Base-by-base conservation (phyloP, 2,113 vertebrate species). In the Pionites leucogaster region DNA sequence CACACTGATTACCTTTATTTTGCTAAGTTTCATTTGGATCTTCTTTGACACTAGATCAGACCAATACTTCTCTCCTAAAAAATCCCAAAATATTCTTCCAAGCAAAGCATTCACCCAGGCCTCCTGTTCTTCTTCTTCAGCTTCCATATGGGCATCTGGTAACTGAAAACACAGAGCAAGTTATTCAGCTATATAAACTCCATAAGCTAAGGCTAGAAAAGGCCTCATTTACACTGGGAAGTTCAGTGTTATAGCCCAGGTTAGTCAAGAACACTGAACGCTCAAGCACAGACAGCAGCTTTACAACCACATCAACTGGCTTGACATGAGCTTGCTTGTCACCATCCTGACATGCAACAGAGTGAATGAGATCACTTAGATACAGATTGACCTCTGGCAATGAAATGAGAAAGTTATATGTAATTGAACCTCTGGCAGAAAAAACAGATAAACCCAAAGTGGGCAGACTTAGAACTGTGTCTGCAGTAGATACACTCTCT, bases 21-120 rank as follows among this genome's bases (percentile, higher is more conserved):
- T 99, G 97, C 99, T 99, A 91, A 99, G 99, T 96, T 99, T 99
- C 99, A 99, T 99, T 95, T 99, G 99, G 96, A 99, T 99, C 98
- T 99, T 99, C 98, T 99, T 99, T 78, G 99, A 99, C 65, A 99
- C 99, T 33, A 99, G 88, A 82, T 99, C 98, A 91, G 99, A 99
- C 99, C 99, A 99, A 89, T 99, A 99, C 88, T 99, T 99, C 97
- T 99, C 99, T 96, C 99, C 98, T 86, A 99, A 98, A 98, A 99
- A 99, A 97, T 99, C 99, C 99, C 99, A 99, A 97, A 99, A 99
- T 92, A 99, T 98, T 96, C 99, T 98, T 88, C 99, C 99, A 50
- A 99, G 98, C 90, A 99, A 98, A 87, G 99, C 99, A 2, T 99
- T 99, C 95, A 99, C 98, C 99, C 99, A 99, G 90, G 99, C 98